A percentile compares a stretch with the other conserved stretches of the same genome.
Evolutionary conservation across 2,113 vertebrate genomes (phyloP).

Genomic region (Proterorhinus semilunaris): DNA sequence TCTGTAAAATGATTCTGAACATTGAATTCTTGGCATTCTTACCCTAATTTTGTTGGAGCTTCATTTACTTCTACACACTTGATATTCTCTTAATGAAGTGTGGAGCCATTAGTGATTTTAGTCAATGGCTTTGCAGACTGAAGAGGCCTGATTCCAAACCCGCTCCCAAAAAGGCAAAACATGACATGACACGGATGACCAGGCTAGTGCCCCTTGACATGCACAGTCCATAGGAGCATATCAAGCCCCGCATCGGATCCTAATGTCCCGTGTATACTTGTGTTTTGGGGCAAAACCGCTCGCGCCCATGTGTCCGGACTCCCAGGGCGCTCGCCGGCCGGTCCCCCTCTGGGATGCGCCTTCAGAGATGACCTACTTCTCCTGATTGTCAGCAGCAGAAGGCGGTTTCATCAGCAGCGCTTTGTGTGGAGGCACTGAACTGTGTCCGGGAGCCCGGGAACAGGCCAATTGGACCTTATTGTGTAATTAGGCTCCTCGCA

Average conservation of each 20-base stretch:
- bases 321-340: slow-evolving; percentile 45
- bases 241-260: slow-evolving; percentile 10
- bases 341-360: slow-evolving; percentile 58
- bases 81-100: too few species aligned
- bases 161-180: too few species aligned
- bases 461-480: slow-evolving; percentile 57
- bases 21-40: too few species aligned
- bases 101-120: too few species aligned
- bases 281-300: slow-evolving; percentile 27
- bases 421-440: slow-evolving; percentile 74
- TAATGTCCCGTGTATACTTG: not conserved
- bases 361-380: slow-evolving; percentile 77
- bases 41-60: too few species aligned
- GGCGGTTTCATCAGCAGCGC: slow-evolving; percentile 60
- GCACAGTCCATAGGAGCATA: slow-evolving; percentile 2
- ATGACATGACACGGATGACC: not conserved
- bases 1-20: too few species aligned
- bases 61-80: too few species aligned
- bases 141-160: not conserved
- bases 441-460: slow-evolving; percentile 63
- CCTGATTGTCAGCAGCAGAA: slow-evolving; percentile 73
- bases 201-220: not conserved
- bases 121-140: too few species aligned
- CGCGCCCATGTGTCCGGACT: slow-evolving; percentile 31
- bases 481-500: slow-evolving; percentile 70